Base-by-base conservation (phyloP, 2,113 vertebrate species). In the Callopanchax toddi region DNA sequence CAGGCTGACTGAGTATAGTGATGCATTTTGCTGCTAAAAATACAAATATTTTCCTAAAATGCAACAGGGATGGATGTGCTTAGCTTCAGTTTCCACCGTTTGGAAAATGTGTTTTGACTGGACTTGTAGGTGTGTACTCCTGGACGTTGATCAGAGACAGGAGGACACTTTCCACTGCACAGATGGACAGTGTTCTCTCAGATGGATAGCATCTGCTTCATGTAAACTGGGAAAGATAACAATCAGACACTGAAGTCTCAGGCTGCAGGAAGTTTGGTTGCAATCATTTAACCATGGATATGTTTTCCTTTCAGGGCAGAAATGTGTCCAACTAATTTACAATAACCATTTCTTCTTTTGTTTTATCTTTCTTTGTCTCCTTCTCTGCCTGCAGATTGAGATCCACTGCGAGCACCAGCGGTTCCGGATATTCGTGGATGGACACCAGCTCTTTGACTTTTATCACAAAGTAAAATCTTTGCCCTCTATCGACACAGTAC, bases 391-490 rank as follows among this genome's bases (percentile, higher is more conserved):
- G 9, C 92, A 99, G 97, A 93, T 99, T 74, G 97, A 99, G 92
- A 97, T 99, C 84, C 96, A 97, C 84, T 99, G 97, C 9, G 97
- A 99, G 85, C 97, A 99, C 90, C 96, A 96, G 60, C 92, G 97
- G 22, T 99, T 99, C 93, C 95, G 97, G 85, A 93, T 99, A 92
- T 97, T 98, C 86, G 95, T 99, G 88, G 97, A 99, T 37, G 96
- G 97, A 93, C 97, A 99, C 82, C 95, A 95, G 89, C 96, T 99
- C 74, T 99, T 99, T 95, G 97, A 99, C 94, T 99, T 98, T 95
- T 98, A 97, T 87, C 97, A 99, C 85, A 97, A 97, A 89, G 92
- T 99, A 63, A 94, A 95, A 91, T 94, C 94, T 13, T 93, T 99
- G 83, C 77, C 93, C 39, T 92, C 96, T 18, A 98, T 99, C 77